Conservation (phyloP, 2,888 invertebrate genomes). For the Drosophila limbata region DNA sequence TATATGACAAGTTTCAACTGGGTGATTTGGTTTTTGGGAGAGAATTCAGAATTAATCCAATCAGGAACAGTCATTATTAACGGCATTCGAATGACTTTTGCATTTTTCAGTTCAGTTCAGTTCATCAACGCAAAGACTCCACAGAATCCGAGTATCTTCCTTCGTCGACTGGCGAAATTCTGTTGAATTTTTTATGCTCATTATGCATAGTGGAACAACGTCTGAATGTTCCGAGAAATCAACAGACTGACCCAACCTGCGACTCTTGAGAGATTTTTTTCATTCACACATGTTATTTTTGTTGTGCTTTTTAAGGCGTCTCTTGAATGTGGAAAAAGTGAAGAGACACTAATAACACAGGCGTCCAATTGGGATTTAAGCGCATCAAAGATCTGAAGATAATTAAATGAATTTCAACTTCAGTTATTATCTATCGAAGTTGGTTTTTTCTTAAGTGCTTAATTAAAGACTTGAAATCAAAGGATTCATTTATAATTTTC, state of each 20-base stretch:
- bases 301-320: neutral
- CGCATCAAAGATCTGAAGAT: conserved; percentile 16
- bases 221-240: conserved; percentile 61
- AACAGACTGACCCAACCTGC: conserved; percentile 34
- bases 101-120: conserved; percentile 49
- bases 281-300: neutral
- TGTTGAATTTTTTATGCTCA: conserved; percentile 63
- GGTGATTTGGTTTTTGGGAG: too few species aligned
- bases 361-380: conserved; percentile 30
- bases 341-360: conserved; percentile 45
- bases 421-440: neutral
- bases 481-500: neutral
- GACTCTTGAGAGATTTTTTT: conserved; percentile 12
- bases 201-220: conserved; percentile 63
- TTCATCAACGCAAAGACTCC: neutral
- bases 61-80: conserved; percentile 50
- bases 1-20: neutral
- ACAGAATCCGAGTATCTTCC: conserved; percentile 15
- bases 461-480: neutral
- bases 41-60: neutral
- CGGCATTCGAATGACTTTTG: conserved; percentile 62
- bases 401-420: neutral
- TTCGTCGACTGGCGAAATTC: conserved; percentile 51
- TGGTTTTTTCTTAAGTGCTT: neutral
- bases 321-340: conserved; percentile 14